Conservation (phyloP, 2,888 invertebrate species). For the Achlya flavicornis region DNA sequence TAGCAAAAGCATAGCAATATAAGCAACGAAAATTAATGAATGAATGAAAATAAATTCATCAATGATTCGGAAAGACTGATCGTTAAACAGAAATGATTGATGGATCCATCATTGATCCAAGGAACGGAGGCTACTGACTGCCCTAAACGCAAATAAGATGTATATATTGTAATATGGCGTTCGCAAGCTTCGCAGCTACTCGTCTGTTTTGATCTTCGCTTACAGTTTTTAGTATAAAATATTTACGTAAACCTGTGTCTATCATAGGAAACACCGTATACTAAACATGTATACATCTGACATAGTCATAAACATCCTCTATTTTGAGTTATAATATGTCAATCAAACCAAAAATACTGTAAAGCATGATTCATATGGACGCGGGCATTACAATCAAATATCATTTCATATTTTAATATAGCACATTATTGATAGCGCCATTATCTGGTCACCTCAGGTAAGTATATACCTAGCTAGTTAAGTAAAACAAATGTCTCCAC, state of each 20-base stretch:
- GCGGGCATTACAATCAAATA: neutral
- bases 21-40: conserved; percentile 48
- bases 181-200: neutral
- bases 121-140: neutral
- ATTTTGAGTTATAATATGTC: neutral
- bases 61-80: conserved; percentile 55
- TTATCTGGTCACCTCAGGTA: neutral
- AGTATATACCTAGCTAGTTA: neutral
- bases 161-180: neutral
- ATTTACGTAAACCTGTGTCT: neutral
- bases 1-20: conserved; percentile 32
- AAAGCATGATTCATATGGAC: neutral
- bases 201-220: neutral
- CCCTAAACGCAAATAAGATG: neutral
- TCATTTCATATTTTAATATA: neutral
- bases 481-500: neutral
- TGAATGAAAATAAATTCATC: conserved; percentile 38
- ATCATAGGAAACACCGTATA: neutral
- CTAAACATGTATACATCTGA: neutral
- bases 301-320: neutral
- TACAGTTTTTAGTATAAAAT: neutral
- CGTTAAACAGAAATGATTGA: conserved; percentile 47
- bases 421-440: neutral
- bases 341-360: conserved; percentile 1
- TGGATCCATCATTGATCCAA: conserved; percentile 44